Evolutionary conservation across 2,113 vertebrate genomes (phyloP), one percentile per base, ranked within the genome.

Genomic region (Malurus alboscapulatus): DNA sequence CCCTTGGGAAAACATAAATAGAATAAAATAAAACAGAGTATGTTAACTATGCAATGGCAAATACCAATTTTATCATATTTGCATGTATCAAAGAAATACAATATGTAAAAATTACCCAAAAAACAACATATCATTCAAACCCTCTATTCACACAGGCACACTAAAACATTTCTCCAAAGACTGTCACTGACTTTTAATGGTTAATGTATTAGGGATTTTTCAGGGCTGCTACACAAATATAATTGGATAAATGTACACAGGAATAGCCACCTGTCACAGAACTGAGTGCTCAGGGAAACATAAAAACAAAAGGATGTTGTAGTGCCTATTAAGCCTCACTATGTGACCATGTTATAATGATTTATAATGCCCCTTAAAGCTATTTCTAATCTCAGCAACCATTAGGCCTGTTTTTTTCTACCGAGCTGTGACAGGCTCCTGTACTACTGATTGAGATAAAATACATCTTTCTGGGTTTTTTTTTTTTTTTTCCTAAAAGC

Each of bases 201-300:
- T 84, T 94, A 76, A 79, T 34, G 68, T 6, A 83, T 55, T 73
- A 77, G 67, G 6, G 19, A 11, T 74, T 93, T 92, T 88, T 84
- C 53, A 68, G 66, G 57, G n/a, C 34, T 91, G 62, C 36, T 84
- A 84, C 86, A 84, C 63, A 95, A 93, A 78, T 36, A 71, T 57
- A 94, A 95, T 65, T 72, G 80, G 36, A 62, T 73, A 82, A 62
- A 87, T 89, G 91, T 91, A 79, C 80, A 88, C 57, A 92, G 88
- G 42, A 86, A 89, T 38, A 82, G 77, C 73, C 80, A 93, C 74
- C 73, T 82, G 87, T 84, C 69, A 89, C 66, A 82, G 45, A 79
- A 82, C 14, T 47, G 58, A 82, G 51, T 12, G 29, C 38, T 92
- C 73, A 84, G 54, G 34, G 50, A 78, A 86, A 94, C 32, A 87